Base-by-base conservation (phyloP, 2,888 invertebrate species). In the Drosophila recens region DNA sequence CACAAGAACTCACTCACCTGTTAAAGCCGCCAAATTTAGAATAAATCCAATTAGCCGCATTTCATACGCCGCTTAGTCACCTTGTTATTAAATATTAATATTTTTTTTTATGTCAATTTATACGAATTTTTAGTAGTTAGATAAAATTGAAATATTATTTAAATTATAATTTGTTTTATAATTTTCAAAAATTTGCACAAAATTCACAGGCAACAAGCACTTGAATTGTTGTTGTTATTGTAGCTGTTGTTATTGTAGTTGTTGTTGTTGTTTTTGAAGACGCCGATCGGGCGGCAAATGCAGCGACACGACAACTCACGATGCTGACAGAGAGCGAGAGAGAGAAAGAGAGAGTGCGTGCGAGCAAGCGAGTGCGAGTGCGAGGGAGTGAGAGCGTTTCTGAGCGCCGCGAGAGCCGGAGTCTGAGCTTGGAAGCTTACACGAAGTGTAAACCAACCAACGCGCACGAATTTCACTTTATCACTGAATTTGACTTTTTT, bases 41-140 rank as follows among this genome's bases (percentile, higher is more conserved):
- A 92, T 77, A 89, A 92, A 91, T 91, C 91, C 92, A 92, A 91
- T 92, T 91, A 91, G 89, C 73, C 80, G 80, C 92, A 92, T 84
- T 38, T 54, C 70, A 46, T 2, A 2, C 17, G 20, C 56, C 20
- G 51, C 58, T 54, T 15, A 40, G 13, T 61, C 33, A 40, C 34
- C 59, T 58, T 74, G 8, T 53, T 36, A n/a, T 53, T 23, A 56
- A 52, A 42, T 51, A 52, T 36, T 34, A 8, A 52, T 23, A 52
- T 23, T 38, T 38, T 52, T 17, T 17, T 15, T 52, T 23, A n/a
- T 23, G n/a, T 20, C 5, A 8, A n/a, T 38, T 27, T 10, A 20
- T 0, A 33, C 23, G n/a, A 33, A 30, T 33, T 33, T 33, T 13
- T 30, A 20, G 17, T 11, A 54, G 20, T n/a, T 43, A 6, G 10